phyloP scores from a whole-genome alignment of 2,888 invertebrate species.

The Ichneumoninae sp. region DNA sequence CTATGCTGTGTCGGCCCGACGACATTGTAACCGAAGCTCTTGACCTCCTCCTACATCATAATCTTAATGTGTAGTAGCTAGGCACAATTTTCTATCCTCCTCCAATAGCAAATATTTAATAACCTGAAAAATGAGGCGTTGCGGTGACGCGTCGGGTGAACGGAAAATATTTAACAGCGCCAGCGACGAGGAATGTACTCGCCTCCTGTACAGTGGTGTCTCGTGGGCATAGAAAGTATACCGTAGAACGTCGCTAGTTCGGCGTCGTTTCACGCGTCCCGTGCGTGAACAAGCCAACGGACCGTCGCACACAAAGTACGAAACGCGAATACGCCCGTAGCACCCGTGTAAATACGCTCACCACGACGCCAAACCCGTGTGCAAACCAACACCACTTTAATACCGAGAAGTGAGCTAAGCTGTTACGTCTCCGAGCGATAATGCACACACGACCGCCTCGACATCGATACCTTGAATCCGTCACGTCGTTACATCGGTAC shows the following conservation, averaged over 20 bases:
- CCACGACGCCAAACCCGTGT: background rate
- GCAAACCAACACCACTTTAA: background rate
- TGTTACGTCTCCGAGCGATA: slow-evolving; percentile 18
- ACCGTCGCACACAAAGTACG: slow-evolving; percentile 31
- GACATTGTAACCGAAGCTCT: background rate
- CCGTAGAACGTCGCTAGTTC: background rate
- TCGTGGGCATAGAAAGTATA: background rate
- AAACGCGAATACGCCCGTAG: slow-evolving; percentile 24
- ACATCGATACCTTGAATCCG: slow-evolving; percentile 3
- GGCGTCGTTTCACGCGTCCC: slow-evolving; percentile 47
- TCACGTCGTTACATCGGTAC: background rate
- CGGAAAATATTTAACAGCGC: background rate
- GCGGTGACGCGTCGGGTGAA: background rate
- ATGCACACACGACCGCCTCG: background rate
- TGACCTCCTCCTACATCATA: background rate
- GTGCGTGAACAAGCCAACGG: slow-evolving; percentile 47
- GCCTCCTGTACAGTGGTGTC: background rate
- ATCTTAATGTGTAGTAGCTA: background rate
- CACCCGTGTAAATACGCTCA: slow-evolving; percentile 19
- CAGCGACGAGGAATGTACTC: background rate
- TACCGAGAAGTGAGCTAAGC: slow-evolving; percentile 3
- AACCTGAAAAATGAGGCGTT: background rate
- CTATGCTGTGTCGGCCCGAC: background rate
- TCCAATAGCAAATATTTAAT: background rate
- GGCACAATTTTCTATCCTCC: no score